Evolutionary conservation across 2,797 vertebrate species (phyloP), one percentile per base, ranked within the genome.

Genomic region (Euthynnus affinis): DNA sequence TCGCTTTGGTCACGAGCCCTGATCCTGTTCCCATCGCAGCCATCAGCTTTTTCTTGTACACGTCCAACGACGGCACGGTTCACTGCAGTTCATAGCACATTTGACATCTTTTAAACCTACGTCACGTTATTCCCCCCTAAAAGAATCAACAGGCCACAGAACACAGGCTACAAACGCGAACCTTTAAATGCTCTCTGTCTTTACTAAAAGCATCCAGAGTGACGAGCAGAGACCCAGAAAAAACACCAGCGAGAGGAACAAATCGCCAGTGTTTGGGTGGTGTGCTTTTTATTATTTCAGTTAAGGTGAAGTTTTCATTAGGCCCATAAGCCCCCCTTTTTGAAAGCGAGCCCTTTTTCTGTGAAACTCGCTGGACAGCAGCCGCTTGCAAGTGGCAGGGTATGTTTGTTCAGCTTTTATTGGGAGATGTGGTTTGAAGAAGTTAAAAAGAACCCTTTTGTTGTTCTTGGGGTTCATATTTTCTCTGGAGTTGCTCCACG

Each of bases 321-420:
- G 89, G 84, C 86, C 87, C 87, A 80, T 88, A 92, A 93, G 88
- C 87, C 84, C 85, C 78, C 66, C 72, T 32, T 73, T 89, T 83
- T 85, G 81, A 94, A 94, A 92, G 85, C 66, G 20, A 87, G 68
- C 63, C 74, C 74, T 85, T 88, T 86, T 90, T 89, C 88, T 89
- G 82, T 88, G 91, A 93, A 89, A 84, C 88, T 87, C 42, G 72
- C 87, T 88, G 94, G 93, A 94, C 94, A 92, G 91, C 90, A 89
- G 91, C 91, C 80, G 86, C 84, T 94, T 78, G 91, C 93, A 90
- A 94, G 92, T 94, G 92, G 95, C 93, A 87, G 87, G 82, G 61
- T 93, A 90, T 96, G 95, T 96, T 97, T 96, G 94, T 95, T 95
- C 96, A 96, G 96, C 96, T 96, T 96, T 95, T 94, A 95, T 96